phyloP scores from a whole-genome alignment of 2,113 vertebrate genomes.

The Bothrops jararaca region DNA sequence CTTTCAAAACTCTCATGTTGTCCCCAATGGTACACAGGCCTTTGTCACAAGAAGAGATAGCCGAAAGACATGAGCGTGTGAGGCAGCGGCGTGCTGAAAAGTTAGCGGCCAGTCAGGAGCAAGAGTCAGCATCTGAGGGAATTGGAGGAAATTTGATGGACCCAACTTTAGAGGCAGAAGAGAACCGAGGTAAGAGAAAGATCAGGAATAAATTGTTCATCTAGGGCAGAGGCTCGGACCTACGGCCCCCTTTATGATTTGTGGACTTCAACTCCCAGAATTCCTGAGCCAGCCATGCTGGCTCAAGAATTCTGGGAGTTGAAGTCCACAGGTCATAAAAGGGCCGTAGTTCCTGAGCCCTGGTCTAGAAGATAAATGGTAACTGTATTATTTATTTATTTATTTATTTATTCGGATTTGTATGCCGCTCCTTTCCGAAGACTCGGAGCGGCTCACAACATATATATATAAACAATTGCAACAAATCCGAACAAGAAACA shows the following conservation, averaged over 20 bases:
- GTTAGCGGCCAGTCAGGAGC: conserved; percentile 67
- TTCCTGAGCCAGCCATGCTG: background rate
- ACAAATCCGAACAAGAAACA: too few species aligned
- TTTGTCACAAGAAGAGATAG: conserved; percentile 86
- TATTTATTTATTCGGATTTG: too few species aligned
- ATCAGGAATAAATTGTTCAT: background rate
- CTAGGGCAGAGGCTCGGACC: background rate
- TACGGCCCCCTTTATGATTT: background rate
- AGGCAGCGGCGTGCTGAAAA: conserved; percentile 83
- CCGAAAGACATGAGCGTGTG: conserved; percentile 78
- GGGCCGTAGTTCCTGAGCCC: background rate
- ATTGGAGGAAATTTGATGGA: conserved; percentile 36
- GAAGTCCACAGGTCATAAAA: background rate
- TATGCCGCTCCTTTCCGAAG: too few species aligned
- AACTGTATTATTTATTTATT: too few species aligned
- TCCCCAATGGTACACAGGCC: conserved; percentile 69
- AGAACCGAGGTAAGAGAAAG: conserved; percentile 59
- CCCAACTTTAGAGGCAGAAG: conserved; percentile 24
- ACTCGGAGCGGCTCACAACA: too few species aligned
- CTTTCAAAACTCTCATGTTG: background rate
- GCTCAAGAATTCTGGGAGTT: background rate
- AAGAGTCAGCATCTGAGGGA: conserved; percentile 45
- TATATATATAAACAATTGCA: too few species aligned
- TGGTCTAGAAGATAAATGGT: background rate
- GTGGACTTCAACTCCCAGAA: background rate